Evolutionary conservation across 2,888 invertebrate species (phyloP).

Genomic region (Merodon equestris): DNA sequence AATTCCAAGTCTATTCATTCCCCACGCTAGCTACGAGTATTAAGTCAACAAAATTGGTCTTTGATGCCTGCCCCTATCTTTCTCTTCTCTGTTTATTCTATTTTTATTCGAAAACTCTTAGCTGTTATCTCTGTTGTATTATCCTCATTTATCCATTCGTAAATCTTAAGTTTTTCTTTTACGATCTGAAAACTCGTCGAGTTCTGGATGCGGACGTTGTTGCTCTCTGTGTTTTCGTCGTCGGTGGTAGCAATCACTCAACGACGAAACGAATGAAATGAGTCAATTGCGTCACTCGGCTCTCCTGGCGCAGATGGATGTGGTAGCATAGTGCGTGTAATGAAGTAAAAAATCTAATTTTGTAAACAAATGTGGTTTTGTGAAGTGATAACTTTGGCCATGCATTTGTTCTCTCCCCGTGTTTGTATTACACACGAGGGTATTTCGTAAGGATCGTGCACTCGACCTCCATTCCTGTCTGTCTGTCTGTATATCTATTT

Average conservation of each 20-base stretch:
- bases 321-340: neutral
- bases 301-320: conserved; percentile 4
- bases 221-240: neutral
- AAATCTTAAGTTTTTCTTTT: conserved; percentile 47
- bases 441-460: conserved; percentile 24
- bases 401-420: too few species aligned
- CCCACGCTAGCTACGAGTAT: neutral
- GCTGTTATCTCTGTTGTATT: conserved; percentile 49
- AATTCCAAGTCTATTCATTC: neutral
- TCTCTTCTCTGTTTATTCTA: conserved; percentile 26
- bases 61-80: neutral
- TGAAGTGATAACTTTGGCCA: conserved; percentile 25
- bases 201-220: too few species aligned
- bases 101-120: conserved; percentile 57
- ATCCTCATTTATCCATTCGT: conserved; percentile 62
- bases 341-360: conserved; percentile 27
- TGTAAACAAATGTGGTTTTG: conserved; percentile 36
- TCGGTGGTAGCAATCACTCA: conserved; percentile 7
- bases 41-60: neutral
- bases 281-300: conserved; percentile 12
- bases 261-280: too few species aligned
- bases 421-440: conserved; percentile 14
- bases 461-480: conserved; percentile 22
- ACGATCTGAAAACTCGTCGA: conserved; percentile 23
- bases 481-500: conserved; percentile 26